phyloP scores from a whole-genome alignment of 2,888 invertebrate genomes.

The Tortricodes alternella region DNA sequence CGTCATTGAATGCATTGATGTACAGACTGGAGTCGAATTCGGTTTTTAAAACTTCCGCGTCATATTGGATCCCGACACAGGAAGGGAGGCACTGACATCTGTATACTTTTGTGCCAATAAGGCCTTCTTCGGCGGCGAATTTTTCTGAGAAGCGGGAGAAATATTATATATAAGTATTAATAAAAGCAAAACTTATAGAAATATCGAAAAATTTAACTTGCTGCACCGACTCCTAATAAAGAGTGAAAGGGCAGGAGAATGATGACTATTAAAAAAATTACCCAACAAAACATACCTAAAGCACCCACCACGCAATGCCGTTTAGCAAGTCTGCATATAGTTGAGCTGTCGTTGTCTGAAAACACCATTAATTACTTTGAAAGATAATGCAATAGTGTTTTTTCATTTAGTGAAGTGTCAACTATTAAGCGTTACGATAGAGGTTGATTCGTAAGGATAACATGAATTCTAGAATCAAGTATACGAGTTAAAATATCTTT shows the following conservation, averaged over 20 bases:
- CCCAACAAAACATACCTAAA: conserved; percentile 6
- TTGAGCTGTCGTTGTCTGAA: conserved; percentile 15
- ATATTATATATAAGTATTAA: neutral
- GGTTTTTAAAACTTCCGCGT: conserved; percentile 25
- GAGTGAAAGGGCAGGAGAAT: too few species aligned
- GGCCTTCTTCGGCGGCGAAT: conserved; percentile 6
- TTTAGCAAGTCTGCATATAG: conserved; percentile 13
- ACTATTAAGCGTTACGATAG: too few species aligned
- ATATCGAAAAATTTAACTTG: too few species aligned
- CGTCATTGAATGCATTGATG: neutral
- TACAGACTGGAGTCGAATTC: conserved; percentile 7
- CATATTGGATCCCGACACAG: conserved; percentile 26
- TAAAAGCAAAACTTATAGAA: too few species aligned
- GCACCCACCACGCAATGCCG: conserved; percentile 2
- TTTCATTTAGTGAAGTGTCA: too few species aligned
- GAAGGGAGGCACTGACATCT: conserved; percentile 22
- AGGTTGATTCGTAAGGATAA: too few species aligned
- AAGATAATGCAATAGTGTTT: too few species aligned
- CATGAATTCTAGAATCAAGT: too few species aligned
- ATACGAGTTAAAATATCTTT: too few species aligned
- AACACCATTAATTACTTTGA: neutral
- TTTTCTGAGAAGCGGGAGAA: neutral
- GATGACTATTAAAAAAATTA: neutral
- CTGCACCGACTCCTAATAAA: too few species aligned
- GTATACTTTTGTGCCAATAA: neutral